Evolutionary conservation across 1,140 invertebrate species (phyloP), one percentile per base, ranked within the genome.

Genomic region (Rhyacophila brunnea): DNA sequence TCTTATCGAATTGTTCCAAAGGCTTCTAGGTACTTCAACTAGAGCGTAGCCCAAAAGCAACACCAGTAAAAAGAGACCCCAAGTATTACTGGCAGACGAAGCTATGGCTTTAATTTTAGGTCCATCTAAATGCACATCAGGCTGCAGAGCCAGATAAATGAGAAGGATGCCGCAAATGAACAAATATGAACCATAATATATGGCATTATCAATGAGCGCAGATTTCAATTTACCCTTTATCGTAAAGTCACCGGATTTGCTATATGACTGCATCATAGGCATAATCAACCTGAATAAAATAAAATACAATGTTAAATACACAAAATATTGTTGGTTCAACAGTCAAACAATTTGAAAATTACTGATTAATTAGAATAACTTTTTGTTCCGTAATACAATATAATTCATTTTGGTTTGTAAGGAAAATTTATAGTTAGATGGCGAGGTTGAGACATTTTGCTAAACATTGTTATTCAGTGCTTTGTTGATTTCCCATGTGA

Each of bases 241-340:
- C 2, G 91, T 96, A 70, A 99, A 99, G 70, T 99, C 96, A 19
- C 97, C 98, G 3, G 97, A 94, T 78, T 96, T 96, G 46, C 94
- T 94, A 71, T 99, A 99, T 0, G 95, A 98, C 72, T 99, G 96
- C 95, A 99, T 98, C 71, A 99, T 83, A 1, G 98, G 98, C 74
- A 99, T 86, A 35, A 99, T 87, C 4, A 99, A 73, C 95, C 91
- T 92, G 67, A 60, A 81, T n/a, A 74, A 72, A 66, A 62, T 51
- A 45, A 28, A 5, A 28, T 28, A 5, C 23, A 5, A 28, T 5
- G 23, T 3, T 28, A 28, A 28, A 3, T 28, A 3, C 9, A 3
- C 23, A 28, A 28, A 28, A 28, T n/a, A n/a, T n/a, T n/a, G n/a
- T n/a, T n/a, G n/a, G n/a, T n/a, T n/a, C n/a, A n/a, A n/a, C n/a